These are phyloP conservation scores for Noctua fimbriata DNA, from an alignment of 2,888 invertebrate genomes.

Conservation along the genomic window DNA sequence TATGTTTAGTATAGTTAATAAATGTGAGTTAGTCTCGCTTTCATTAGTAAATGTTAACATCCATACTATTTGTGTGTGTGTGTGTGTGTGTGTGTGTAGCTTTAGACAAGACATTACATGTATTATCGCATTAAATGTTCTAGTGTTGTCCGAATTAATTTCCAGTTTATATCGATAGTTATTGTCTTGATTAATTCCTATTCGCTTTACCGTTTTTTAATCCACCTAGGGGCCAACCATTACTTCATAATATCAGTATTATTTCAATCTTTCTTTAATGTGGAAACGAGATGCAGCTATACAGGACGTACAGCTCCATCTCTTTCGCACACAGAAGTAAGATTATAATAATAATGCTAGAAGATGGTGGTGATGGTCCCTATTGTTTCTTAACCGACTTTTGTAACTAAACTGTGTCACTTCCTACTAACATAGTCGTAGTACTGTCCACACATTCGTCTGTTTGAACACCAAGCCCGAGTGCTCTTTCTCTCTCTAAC, in stretches of 20 bases:
- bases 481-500: constrained; percentile 86
- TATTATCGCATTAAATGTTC: constrained; percentile 37
- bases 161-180: constrained; percentile 15
- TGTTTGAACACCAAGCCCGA: constrained; percentile 71
- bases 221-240: neutral
- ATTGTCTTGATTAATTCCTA: constrained; percentile 17
- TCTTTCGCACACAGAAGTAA: neutral
- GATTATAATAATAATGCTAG: no score
- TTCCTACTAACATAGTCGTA: constrained; percentile 63
- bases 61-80: constrained; percentile 32
- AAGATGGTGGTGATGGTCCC: neutral
- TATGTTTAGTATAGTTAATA: neutral
- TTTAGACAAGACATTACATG: constrained; percentile 29
- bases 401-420: constrained; percentile 55
- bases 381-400: constrained; percentile 34
- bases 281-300: neutral
- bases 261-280: neutral
- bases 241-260: neutral
- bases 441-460: constrained; percentile 52
- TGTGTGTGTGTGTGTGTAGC: constrained; percentile 44
- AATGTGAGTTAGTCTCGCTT: constrained; percentile 31
- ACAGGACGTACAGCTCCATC: neutral
- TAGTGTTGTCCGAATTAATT: constrained; percentile 39
- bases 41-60: constrained; percentile 25
- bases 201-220: constrained; percentile 36